These are phyloP conservation scores for Germaria angustata DNA, from an alignment of 2,888 invertebrate genomes.

Conservation along the genomic window DNA sequence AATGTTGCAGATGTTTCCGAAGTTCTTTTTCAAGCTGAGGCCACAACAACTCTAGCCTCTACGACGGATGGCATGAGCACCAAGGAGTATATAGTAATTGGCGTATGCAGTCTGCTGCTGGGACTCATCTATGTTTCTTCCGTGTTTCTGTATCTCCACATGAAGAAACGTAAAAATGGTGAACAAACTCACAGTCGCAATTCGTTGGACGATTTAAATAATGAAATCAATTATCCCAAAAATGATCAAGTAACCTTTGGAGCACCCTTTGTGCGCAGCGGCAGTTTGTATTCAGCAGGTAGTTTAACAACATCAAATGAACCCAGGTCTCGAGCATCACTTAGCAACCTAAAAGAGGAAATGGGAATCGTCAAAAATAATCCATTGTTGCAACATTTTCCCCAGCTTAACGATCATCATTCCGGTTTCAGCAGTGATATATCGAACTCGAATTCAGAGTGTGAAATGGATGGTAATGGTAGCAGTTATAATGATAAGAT, in stretches of 20 bases:
- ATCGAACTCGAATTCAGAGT: constrained; percentile 84
- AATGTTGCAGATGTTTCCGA: constrained; percentile 86
- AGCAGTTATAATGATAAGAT: constrained; percentile 71
- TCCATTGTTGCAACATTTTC: constrained; percentile 85
- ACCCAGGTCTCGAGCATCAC: constrained; percentile 73
- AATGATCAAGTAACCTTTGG: constrained; percentile 80
- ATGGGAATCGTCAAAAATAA: constrained; percentile 89
- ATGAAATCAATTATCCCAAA: constrained; percentile 81
- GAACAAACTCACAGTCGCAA: constrained; percentile 75
- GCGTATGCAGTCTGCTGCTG: constrained; percentile 90
- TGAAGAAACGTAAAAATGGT: constrained; percentile 83
- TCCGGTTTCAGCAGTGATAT: constrained; percentile 82
- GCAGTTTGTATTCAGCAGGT: constrained; percentile 77
- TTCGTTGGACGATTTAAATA: constrained; percentile 76
- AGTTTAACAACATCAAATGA: constrained; percentile 74
- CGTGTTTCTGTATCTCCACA: constrained; percentile 89
- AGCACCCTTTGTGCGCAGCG: constrained; percentile 77
- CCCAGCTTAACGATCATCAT: constrained; percentile 81
- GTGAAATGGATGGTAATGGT: constrained; percentile 80
- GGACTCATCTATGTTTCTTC: constrained; percentile 93
- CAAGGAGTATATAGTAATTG: constrained; percentile 91
- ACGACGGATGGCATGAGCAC: constrained; percentile 84
- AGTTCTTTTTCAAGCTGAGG: constrained; percentile 87
- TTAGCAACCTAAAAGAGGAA: constrained; percentile 81
- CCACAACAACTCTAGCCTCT: constrained; percentile 82